These are phyloP conservation scores for Brachyhypopomus gauderio DNA, from an alignment of 2,113 vertebrate genomes.

Conservation along the genomic window DNA sequence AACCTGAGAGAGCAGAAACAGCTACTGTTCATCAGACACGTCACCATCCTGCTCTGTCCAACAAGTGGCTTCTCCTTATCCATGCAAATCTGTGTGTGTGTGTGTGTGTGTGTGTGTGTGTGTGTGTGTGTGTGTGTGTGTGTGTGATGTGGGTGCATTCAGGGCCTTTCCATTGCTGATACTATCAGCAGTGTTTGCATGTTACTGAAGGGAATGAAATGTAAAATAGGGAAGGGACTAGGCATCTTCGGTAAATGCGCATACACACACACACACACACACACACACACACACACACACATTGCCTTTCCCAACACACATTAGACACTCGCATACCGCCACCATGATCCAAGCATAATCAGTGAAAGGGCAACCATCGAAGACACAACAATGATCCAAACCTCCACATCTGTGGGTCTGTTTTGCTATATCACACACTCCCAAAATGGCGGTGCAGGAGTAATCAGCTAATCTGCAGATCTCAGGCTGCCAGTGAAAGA, in stretches of 20 bases:
- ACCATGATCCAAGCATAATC: conserved; percentile 7
- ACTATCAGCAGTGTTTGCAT: conserved; percentile 45
- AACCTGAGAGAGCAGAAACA: neutral
- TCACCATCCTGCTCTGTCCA: neutral
- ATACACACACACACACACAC: neutral
- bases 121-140: conserved; percentile 3
- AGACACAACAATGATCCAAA: neutral
- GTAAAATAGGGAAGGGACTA: conserved; percentile 15
- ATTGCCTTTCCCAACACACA: neutral
- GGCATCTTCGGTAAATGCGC: conserved; percentile 6
- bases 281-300: neutral
- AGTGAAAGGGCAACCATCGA: neutral
- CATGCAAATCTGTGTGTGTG: conserved; percentile 13
- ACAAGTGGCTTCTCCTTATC: neutral
- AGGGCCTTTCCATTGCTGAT: conserved; percentile 25
- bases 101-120: conserved; percentile 8
- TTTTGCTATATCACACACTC: neutral
- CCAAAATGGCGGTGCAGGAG: neutral
- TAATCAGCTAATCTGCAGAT: conserved; percentile 4
- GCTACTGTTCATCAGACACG: neutral
- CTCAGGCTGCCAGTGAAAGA: neutral
- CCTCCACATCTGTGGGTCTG: neutral
- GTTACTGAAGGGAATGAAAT: conserved; percentile 22
- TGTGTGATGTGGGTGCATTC: conserved; percentile 7
- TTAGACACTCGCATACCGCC: neutral